Base-by-base conservation (phyloP, 2,797 vertebrate genomes). In the Protosalanx chinensis region DNA sequence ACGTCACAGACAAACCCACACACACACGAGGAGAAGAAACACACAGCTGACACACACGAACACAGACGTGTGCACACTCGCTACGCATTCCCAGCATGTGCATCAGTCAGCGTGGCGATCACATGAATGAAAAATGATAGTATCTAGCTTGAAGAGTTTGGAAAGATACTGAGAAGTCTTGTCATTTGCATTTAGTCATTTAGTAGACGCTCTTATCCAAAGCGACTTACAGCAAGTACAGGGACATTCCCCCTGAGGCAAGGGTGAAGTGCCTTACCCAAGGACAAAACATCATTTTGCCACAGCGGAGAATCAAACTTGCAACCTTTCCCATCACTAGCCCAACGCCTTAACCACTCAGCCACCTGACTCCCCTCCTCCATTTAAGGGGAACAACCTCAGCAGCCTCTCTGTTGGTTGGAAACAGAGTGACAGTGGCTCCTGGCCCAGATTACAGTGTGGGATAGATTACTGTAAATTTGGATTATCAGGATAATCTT, bases 121-220 rank as follows among this genome's bases (percentile, higher is more conserved):
- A 76, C 84, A 80, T 76, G 76, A 85, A 83, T 82, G 71, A 75
- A 75, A 87, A 88, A 79, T 81, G 77, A 74, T 82, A 67, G 80
- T 87, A 89, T 83, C 85, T 90, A 88, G 23, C 23, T 27, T 85
- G 79, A 82, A 67, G 23, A 58, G 65, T 33, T n/a, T 59, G 41
- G 68, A n/a, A 41, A 49, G 41, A 46, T 23, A 59, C 15, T 37
- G 68, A 37, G 68, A 59, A 33, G 27, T 27, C 23, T 27, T 27
- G 23, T 27, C 23, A 27, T 27, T 27, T 27, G 23, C 23, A 27
- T 27, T 27, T 27, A 27, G 23, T 27, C 23, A 27, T 27, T 27
- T 27, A 27, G 23, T 27, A 1, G 23, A 27, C 23, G 23, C 23
- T 27, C 23, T 27, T 27, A 27, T 27, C 23, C 23, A 27, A 27